These are phyloP conservation scores for Dendroctonus valens DNA, from an alignment of 1,140 invertebrate genomes.

Conservation along the genomic window DNA sequence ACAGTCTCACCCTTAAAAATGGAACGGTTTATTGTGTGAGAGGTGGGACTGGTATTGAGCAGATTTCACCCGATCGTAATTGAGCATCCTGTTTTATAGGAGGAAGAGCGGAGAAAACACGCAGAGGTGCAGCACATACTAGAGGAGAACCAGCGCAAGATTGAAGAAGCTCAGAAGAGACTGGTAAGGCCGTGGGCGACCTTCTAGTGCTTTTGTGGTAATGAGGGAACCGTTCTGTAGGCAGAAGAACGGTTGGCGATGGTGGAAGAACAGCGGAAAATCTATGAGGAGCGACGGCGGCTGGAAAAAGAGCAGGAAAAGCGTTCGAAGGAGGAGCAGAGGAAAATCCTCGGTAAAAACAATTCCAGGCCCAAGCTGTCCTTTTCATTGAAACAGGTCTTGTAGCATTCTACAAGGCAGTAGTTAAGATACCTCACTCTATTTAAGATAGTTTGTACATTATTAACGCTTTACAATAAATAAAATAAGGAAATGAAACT, in stretches of 20 bases:
- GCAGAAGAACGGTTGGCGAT: conserved; percentile 94
- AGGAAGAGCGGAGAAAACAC: conserved; percentile 92
- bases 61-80: conserved; percentile 31
- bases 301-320: conserved; percentile 91
- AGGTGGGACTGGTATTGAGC: conserved; percentile 38
- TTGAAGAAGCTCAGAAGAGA: conserved; percentile 95
- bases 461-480: no score
- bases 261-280: conserved; percentile 94
- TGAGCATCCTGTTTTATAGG: conserved; percentile 65
- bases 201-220: not conserved
- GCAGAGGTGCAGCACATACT: conserved; percentile 94
- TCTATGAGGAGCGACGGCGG: conserved; percentile 91
- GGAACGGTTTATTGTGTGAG: conserved; percentile 19
- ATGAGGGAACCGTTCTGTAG: conserved; percentile 52
- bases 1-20: conserved; percentile 18
- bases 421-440: no score
- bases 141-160: conserved; percentile 97
- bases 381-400: conserved; percentile 80
- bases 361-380: conserved; percentile 94
- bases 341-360: conserved; percentile 95
- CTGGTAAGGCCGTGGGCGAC: conserved; percentile 62
- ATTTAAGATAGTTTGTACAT: no score
- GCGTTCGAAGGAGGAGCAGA: conserved; percentile 90
- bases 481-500: no score
- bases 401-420: conserved; percentile 38